Conservation (phyloP, 2,797 vertebrate genomes). For the Mus minutoides region DNA sequence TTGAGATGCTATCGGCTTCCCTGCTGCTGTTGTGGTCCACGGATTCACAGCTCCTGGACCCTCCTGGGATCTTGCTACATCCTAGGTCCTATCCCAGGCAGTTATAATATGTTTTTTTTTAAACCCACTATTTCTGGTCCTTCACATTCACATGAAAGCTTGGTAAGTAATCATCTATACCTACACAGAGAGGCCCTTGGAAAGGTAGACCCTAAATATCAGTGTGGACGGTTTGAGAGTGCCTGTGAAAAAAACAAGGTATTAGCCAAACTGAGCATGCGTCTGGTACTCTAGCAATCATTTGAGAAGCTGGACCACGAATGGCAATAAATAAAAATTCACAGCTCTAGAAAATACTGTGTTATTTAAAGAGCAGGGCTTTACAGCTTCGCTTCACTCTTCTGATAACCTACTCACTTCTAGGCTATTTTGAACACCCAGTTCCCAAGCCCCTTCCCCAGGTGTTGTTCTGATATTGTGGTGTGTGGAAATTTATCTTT, state of each 20-base stretch:
- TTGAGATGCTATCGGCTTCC: not conserved
- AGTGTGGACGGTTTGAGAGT: not conserved
- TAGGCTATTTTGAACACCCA: not conserved
- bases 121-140: not conserved
- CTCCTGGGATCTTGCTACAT: not conserved
- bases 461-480: not conserved
- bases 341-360: not conserved
- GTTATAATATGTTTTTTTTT: not conserved
- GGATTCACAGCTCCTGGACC: not conserved
- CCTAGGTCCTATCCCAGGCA: not conserved
- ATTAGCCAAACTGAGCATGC: not conserved
- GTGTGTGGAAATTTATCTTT: not conserved
- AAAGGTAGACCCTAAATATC: not conserved
- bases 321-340: not conserved
- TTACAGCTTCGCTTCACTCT: not conserved
- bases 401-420: not conserved
- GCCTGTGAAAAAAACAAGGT: not conserved
- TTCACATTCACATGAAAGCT: not conserved
- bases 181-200: fast-evolving
- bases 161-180: not conserved
- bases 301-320: not conserved
- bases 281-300: not conserved
- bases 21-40: not conserved
- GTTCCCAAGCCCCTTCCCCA: not conserved
- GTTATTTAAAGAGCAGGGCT: not conserved